These are phyloP conservation scores for Heliconius melpomene DNA, from an alignment of 1,140 invertebrate species.

Conservation along the genomic window DNA sequence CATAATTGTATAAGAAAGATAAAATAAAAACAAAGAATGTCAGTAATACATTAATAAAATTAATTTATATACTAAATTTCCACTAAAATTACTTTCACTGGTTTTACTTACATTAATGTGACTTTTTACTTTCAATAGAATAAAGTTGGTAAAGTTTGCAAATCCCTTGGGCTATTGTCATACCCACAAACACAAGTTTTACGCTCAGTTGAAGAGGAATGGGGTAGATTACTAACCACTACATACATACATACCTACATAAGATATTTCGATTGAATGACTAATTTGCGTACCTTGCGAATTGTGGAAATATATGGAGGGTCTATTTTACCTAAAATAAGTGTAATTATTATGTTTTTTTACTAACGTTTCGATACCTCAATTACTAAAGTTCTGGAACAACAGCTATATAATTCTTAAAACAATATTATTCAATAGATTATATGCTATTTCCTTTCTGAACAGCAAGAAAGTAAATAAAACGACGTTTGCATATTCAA, in stretches of 20 bases:
- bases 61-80: background rate
- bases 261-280: slow-evolving; percentile 4
- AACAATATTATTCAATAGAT: too few species aligned
- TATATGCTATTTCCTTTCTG: too few species aligned
- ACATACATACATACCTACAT: background rate
- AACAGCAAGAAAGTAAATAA: background rate
- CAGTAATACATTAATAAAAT: background rate
- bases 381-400: too few species aligned
- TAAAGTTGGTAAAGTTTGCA: slow-evolving; percentile 1
- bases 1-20: background rate
- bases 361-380: too few species aligned
- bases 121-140: slow-evolving; percentile 8
- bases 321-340: background rate
- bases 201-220: slow-evolving; percentile 7
- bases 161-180: slow-evolving; percentile 10
- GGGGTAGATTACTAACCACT: slow-evolving; percentile 1
- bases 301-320: background rate
- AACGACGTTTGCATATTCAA: background rate
- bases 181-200: slow-evolving; percentile 11
- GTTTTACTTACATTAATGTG: slow-evolving; percentile 12
- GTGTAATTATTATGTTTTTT: too few species aligned
- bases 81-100: slow-evolving; percentile 7
- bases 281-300: background rate
- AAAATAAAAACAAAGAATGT: background rate
- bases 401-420: too few species aligned